Conservation (phyloP, 2,888 invertebrate species). For the Rhamphomyia laevipes region DNA sequence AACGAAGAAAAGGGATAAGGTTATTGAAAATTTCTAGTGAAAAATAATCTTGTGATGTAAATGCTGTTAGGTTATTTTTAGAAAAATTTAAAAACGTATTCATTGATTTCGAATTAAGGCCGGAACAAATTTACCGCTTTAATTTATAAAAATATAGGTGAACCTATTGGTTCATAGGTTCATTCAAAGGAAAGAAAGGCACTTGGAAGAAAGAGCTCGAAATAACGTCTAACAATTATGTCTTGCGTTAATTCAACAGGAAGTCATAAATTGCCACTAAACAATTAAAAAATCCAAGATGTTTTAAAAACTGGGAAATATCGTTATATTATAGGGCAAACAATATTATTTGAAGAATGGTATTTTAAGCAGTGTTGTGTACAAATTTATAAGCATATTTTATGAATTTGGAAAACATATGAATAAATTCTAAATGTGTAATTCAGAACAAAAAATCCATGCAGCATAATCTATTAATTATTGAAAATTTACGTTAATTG, state of each 20-base stretch:
- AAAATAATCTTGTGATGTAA: not conserved
- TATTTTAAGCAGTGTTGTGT: too few relatives aligned
- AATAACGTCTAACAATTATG: not conserved
- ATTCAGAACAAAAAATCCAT: too few relatives aligned
- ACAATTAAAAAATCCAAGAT: not conserved
- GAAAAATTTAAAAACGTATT: not conserved
- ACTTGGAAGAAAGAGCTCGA: not conserved
- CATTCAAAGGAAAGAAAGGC: not conserved
- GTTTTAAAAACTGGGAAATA: not conserved
- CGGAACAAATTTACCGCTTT: not conserved
- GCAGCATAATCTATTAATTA: too few relatives aligned
- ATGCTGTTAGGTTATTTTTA: not conserved
- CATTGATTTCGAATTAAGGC: not conserved
- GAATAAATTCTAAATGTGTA: too few relatives aligned
- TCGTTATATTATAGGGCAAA: not conserved
- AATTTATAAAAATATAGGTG: not conserved
- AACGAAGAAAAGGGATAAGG: not conserved
- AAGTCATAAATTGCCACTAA: not conserved
- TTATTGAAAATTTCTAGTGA: not conserved
- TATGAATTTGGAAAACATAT: too few relatives aligned
- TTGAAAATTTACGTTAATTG: too few relatives aligned
- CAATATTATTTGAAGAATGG: too few relatives aligned
- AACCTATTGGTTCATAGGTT: not conserved
- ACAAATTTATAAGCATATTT: too few relatives aligned
- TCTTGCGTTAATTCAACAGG: not conserved